Conservation (phyloP, 2,797 vertebrate genomes). For the Rhynchotus rufescens region DNA sequence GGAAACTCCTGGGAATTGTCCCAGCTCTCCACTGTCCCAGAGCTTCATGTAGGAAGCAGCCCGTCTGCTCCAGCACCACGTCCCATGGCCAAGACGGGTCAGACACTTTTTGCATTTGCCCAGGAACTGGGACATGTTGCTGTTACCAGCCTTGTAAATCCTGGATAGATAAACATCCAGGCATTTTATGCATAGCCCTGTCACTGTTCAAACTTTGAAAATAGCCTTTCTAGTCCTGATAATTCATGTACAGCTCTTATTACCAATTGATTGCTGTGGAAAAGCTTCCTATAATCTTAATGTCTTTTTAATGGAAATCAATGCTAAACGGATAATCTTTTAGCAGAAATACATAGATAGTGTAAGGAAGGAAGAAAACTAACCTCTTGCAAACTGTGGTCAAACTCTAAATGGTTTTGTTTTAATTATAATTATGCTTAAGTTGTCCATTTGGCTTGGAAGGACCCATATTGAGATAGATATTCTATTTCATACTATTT, state of each 20-base stretch:
- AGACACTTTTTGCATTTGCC: neutral
- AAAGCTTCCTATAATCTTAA: neutral
- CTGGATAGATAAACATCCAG: neutral
- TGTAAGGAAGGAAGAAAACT: neutral
- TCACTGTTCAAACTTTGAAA: neutral
- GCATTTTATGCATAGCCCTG: neutral
- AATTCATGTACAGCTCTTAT: neutral
- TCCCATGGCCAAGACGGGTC: neutral
- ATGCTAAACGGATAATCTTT: neutral
- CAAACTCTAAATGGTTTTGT: neutral
- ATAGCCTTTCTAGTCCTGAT: neutral
- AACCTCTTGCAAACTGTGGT: neutral
- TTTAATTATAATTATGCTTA: neutral
- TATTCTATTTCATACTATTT: neutral
- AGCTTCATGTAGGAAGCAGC: neutral
- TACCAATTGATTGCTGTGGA: neutral
- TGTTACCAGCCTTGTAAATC: neutral
- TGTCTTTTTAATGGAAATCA: constrained; percentile 13
- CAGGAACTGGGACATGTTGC: neutral
- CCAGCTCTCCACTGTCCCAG: neutral
- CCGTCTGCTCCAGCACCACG: neutral
- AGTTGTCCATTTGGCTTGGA: neutral
- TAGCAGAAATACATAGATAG: neutral
- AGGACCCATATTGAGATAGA: neutral
- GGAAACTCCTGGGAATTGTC: neutral